Conservation (phyloP, 1,140 invertebrate genomes). For the Microvelia longipes region DNA sequence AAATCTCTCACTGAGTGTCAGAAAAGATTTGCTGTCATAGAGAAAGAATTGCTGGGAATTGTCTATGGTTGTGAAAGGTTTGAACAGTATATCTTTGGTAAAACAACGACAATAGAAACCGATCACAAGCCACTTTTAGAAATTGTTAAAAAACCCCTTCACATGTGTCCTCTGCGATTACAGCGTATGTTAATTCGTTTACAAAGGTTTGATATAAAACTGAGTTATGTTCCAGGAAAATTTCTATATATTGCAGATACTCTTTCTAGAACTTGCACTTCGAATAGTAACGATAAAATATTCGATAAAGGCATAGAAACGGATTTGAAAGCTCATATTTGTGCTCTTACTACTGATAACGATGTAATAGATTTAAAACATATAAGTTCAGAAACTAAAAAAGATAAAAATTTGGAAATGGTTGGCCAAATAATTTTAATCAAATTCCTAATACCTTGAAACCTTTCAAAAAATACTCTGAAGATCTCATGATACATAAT, state of each 20-base stretch:
- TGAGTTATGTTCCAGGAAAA: neutral
- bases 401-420: neutral
- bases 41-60: neutral
- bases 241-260: neutral
- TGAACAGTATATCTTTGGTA: neutral
- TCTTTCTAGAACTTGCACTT: neutral
- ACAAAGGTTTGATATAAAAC: neutral
- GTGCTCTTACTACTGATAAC: neutral
- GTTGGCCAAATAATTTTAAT: neutral
- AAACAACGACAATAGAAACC: neutral
- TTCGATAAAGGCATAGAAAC: neutral
- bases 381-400: neutral
- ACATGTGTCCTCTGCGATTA: neutral
- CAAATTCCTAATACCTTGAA: neutral
- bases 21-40: neutral
- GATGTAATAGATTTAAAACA: no score
- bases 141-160: neutral
- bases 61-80: neutral
- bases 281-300: neutral
- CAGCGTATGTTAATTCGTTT: neutral
- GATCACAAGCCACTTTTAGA: neutral
- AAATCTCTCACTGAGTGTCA: neutral
- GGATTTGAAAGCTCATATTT: neutral
- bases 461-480: neutral
- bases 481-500: neutral